Conservation (phyloP, 2,797 vertebrate species). For the Vespertilio murinus region DNA sequence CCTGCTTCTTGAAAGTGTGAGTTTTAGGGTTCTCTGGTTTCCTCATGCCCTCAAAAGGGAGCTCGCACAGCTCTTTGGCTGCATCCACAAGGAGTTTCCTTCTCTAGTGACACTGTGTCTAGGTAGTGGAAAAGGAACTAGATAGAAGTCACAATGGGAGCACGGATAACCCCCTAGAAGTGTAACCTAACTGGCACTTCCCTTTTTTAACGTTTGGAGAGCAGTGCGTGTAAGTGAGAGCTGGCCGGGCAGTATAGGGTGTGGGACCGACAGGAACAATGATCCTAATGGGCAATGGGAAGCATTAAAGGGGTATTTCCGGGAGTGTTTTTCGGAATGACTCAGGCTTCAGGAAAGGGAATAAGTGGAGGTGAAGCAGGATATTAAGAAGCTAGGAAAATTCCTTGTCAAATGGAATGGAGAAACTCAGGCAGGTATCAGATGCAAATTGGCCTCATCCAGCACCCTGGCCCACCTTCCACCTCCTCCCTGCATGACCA, state of each 20-base stretch:
- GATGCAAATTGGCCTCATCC: neutral
- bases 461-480: neutral
- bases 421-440: neutral
- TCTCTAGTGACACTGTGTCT: neutral
- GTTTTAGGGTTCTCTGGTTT: neutral
- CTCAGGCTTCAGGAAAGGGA: neutral
- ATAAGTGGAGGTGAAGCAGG: neutral
- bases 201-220: neutral
- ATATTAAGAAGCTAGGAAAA: neutral
- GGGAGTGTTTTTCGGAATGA: neutral
- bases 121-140: neutral
- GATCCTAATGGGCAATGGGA: neutral
- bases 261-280: neutral
- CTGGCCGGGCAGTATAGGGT: neutral
- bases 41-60: neutral
- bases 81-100: neutral
- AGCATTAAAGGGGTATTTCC: neutral
- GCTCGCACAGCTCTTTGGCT: neutral
- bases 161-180: neutral
- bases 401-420: neutral
- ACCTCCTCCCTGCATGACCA: neutral
- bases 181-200: neutral
- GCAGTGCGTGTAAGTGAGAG: neutral
- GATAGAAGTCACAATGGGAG: neutral
- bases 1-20: neutral